Base-by-base conservation (phyloP, 2,888 invertebrate species). In the Eurytoma adleriae region DNA sequence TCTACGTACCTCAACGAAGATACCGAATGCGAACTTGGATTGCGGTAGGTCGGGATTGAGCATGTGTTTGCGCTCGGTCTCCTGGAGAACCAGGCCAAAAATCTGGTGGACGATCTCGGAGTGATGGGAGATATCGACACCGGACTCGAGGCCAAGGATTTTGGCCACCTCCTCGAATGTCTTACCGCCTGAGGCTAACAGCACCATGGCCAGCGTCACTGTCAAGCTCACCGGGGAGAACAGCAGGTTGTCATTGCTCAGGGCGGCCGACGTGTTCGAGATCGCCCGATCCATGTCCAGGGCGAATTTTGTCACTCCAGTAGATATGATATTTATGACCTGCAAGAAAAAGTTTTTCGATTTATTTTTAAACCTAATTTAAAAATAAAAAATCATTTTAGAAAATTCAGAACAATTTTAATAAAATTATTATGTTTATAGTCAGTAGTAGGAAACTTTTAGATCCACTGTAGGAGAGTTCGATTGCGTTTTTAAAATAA, bases 181-280 rank as follows among this genome's bases (percentile, higher is more conserved):
- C 85, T 91, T 92, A 59, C 96, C 96, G 81, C 93, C 93, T 61
- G 96, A 93, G 76, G 96, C 96, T 75, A 96, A 91, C 67, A 96
- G 90, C 0, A 96, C 92, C 89, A 96, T 91, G 4, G 95, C 93
- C 83, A 96, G 88, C 1, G 96, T 93, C 62, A 93, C 94, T 84
- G 94, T 93, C 71, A 96, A 92, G 83, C 95, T 95, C 10, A 95
- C 90, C 0, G 96, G 96, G 0, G 96, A 96, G 84, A 95, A 94
- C 1, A 96, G 92, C 54, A 94, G 87, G 87, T 94, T 95, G 14
- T 91, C 76, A 0, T 13, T 20, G 18, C n/a, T 20, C 13, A 40
- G 7, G 40, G 7, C 87, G 72, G 88, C 89, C 18, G 88, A 87
- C 59, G 89, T 85, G 61, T 89, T 88, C 87, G 91, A 88, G 61